A percentile compares a stretch with the other conserved stretches of the same genome.
phyloP scores from a whole-genome alignment of 2,113 vertebrate genomes.

The Corvus cornix region DNA sequence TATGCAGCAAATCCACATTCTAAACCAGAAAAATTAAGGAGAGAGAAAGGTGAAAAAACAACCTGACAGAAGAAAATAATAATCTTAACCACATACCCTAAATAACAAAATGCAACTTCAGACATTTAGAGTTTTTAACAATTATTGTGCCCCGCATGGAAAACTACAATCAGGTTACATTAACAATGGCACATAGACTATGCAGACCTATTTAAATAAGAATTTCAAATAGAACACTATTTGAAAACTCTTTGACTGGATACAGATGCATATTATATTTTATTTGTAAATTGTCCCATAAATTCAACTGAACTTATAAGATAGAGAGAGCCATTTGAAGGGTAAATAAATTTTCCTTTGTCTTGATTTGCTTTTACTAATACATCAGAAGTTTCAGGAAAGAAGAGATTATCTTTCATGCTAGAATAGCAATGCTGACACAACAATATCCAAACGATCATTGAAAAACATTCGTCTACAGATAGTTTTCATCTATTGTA shows the following conservation, averaged over 20 bases:
- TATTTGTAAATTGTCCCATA: neutral
- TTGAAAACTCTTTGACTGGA: neutral
- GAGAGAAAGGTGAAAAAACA: neutral
- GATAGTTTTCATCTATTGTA: neutral
- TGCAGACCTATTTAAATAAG: neutral
- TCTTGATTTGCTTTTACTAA: constrained; percentile 21
- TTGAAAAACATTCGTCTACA: neutral
- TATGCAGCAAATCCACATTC: constrained; percentile 1
- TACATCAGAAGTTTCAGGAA: neutral
- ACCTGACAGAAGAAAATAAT: neutral
- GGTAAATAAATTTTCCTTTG: neutral
- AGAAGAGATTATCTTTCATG: constrained; percentile 17
- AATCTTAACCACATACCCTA: neutral
- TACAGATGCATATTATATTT: neutral
- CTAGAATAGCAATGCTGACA: constrained; percentile 36
- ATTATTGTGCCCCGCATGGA: neutral
- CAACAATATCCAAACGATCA: constrained; percentile 5
- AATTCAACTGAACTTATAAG: neutral
- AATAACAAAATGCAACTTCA: neutral
- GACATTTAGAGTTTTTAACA: neutral
- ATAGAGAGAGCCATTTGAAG: neutral
- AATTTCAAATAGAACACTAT: neutral
- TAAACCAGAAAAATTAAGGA: neutral
- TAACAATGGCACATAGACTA: neutral
- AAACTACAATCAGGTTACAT: neutral